phyloP scores from a whole-genome alignment of 2,797 vertebrate species.

The Columba guinea region DNA sequence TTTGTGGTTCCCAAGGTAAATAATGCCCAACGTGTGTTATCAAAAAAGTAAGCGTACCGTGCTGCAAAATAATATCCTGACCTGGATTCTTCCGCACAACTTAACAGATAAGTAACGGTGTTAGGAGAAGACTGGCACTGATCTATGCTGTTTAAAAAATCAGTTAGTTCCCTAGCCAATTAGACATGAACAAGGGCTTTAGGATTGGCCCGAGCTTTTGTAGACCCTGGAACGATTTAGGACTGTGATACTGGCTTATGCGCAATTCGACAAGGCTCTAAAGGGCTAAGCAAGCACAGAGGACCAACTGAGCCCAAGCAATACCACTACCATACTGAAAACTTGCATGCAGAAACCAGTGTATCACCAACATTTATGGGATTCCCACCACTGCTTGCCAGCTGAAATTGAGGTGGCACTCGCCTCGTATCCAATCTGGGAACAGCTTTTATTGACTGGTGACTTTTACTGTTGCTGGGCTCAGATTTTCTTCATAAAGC shows the following conservation, averaged over 20 bases:
- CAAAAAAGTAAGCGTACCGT: neutral
- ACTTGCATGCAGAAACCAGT: neutral
- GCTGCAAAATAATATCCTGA: neutral
- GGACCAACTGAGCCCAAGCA: neutral
- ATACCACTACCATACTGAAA: neutral
- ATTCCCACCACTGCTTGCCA: neutral
- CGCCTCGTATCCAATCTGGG: neutral
- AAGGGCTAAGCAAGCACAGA: neutral
- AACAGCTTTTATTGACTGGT: neutral
- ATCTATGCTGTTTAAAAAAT: neutral
- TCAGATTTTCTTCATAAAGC: slow-evolving; percentile 22
- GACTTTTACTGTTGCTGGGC: neutral
- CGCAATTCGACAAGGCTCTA: neutral
- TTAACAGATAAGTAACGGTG: neutral
- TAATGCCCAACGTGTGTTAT: neutral
- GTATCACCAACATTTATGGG: neutral
- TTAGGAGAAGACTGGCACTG: neutral
- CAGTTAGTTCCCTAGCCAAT: neutral
- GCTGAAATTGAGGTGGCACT: neutral
- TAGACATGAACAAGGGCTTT: neutral
- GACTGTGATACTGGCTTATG: neutral
- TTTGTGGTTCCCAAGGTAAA: neutral
- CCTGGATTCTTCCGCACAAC: neutral
- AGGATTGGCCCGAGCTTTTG: neutral
- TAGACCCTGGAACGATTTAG: neutral